Conservation (phyloP, 2,888 invertebrate genomes). For the Ichneumon xanthorius region DNA sequence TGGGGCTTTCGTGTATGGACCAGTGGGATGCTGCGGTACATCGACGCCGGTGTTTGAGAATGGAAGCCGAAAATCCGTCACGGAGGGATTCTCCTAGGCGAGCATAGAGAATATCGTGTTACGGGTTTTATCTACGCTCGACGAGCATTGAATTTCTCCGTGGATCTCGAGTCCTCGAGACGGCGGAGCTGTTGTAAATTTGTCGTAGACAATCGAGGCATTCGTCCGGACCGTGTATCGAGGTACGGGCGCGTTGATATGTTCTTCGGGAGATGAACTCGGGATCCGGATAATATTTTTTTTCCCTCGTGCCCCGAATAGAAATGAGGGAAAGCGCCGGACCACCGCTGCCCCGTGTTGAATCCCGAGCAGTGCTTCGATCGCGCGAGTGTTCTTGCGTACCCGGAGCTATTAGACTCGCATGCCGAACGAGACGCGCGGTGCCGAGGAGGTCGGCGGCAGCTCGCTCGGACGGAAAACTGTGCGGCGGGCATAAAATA, state of each 20-base stretch:
- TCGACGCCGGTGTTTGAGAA: conserved; percentile 26
- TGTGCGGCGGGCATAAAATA: not conserved
- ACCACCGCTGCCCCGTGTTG: not conserved
- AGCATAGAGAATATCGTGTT: conserved; percentile 40
- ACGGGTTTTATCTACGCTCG: conserved; percentile 13
- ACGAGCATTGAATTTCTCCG: conserved; percentile 15
- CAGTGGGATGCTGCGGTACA: not conserved
- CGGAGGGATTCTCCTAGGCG: not conserved
- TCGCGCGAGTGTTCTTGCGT: conserved; percentile 15
- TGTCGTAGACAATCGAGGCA: not conserved
- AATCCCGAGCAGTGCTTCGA: not conserved
- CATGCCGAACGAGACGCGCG: conserved; percentile 28
- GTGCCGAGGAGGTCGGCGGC: conserved; percentile 25
- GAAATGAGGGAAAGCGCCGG: conserved; percentile 12
- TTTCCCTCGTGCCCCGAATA: not conserved
- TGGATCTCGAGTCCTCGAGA: conserved; percentile 14
- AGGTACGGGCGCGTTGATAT: not conserved
- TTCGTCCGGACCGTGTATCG: not conserved
- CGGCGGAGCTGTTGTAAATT: not conserved
- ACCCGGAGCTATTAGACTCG: conserved; percentile 6
- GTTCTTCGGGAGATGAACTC: not conserved
- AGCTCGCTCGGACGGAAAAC: conserved; percentile 12
- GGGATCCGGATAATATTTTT: not conserved
- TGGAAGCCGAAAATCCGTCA: conserved; percentile 46
- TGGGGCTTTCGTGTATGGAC: not conserved